Percentiles rank a stretch among this genome's conserved stretches.
phyloP scores from a whole-genome alignment of 2,888 invertebrate species.

The Drosophila leonis region DNA sequence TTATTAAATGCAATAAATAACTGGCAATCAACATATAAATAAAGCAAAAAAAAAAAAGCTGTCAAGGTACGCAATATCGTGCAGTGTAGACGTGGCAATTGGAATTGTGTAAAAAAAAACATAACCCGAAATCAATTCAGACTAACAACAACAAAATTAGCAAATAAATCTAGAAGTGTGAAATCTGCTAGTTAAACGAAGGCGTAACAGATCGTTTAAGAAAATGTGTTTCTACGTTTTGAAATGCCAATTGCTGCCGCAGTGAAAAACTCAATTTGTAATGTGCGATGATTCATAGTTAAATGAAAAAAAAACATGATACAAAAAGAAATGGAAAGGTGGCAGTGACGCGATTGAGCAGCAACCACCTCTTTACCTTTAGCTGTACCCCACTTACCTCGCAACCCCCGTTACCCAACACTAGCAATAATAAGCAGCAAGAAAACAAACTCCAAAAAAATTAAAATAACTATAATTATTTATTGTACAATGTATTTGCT shows the following conservation, averaged over 20 bases:
- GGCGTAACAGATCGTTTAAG: slow-evolving; percentile 13
- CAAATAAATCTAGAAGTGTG: neutral
- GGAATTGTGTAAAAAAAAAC: neutral
- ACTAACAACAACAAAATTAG: slow-evolving; percentile 4
- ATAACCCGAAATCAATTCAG: neutral
- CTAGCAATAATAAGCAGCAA: slow-evolving; percentile 23
- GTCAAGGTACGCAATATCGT: slow-evolving; percentile 38
- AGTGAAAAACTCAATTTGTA: slow-evolving; percentile 13
- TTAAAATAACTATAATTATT: slow-evolving; percentile 16
- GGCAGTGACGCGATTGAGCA: slow-evolving; percentile 48
- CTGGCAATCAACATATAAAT: slow-evolving; percentile 22
- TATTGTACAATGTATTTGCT: slow-evolving; percentile 35
- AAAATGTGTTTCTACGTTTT: slow-evolving; percentile 6
- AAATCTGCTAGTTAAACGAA: slow-evolving; percentile 6
- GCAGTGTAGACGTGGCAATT: slow-evolving; percentile 40
- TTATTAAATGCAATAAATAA: slow-evolving; percentile 46
- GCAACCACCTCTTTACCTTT: slow-evolving; percentile 4
- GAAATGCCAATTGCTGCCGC: slow-evolving; percentile 1
- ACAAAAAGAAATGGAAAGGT: slow-evolving; percentile 46
- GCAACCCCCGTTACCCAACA: neutral
- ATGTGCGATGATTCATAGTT: slow-evolving; percentile 42
- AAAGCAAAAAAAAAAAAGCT: slow-evolving; percentile 19
- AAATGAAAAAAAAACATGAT: slow-evolving; percentile 11
- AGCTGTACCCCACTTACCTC: neutral
- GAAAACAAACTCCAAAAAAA: slow-evolving; percentile 18